Evolutionary conservation across 2,888 invertebrate genomes (phyloP).

Genomic region (Chorisops tibialis): DNA sequence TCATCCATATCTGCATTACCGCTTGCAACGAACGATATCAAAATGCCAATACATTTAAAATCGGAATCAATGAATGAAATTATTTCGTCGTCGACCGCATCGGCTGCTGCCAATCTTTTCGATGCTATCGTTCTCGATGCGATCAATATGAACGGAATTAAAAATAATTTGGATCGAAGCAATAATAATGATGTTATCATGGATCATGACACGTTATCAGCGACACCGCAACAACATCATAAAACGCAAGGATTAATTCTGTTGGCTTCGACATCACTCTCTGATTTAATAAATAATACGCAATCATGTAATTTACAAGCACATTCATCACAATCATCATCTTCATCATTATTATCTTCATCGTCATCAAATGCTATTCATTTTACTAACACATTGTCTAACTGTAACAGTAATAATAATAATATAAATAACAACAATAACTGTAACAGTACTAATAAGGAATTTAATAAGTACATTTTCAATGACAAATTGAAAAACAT

Average conservation of each 20-base stretch:
- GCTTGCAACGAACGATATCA: neutral
- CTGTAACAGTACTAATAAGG: conserved; percentile 17
- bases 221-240: neutral
- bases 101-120: conserved; percentile 1
- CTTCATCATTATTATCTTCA: conserved; percentile 13
- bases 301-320: conserved; percentile 17
- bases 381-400: conserved; percentile 29
- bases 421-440: conserved; percentile 27
- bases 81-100: conserved; percentile 5
- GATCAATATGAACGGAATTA: conserved; percentile 5
- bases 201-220: conserved; percentile 1
- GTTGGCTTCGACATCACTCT: conserved; percentile 35
- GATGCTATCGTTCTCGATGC: conserved; percentile 21
- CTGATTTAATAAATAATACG: conserved; percentile 33
- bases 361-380: conserved; percentile 23
- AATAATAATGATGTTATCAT: conserved; percentile 15
- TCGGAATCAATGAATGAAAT: neutral
- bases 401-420: conserved; percentile 36
- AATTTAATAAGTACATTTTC: conserved; percentile 24
- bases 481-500: conserved; percentile 30
- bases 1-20: no score
- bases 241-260: conserved; percentile 32
- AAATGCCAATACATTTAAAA: neutral
- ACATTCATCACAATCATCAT: conserved; percentile 12
- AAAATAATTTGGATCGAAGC: conserved; percentile 11